Evolutionary conservation across 1,140 invertebrate species (phyloP), one percentile per base, ranked within the genome.

Genomic region (Trachymyrmex septentrionalis): DNA sequence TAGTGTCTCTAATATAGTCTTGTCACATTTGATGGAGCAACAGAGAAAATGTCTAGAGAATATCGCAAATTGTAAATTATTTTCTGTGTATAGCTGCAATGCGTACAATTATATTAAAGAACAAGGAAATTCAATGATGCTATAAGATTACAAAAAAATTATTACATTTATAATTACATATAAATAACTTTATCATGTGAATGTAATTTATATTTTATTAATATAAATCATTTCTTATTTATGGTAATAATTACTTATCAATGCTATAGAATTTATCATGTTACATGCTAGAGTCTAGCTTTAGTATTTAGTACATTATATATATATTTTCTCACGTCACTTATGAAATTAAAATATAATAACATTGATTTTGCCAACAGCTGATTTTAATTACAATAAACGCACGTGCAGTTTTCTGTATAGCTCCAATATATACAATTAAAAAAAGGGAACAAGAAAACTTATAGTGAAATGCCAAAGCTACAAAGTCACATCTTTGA

Each of bases 331-430:
- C 38, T 69, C 38, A n/a, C 44, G 7, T 61, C 34, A 21, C 16
- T 10, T 10, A 61, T 21, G n/a, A 16, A 16, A 19, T 78, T 12
- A 67, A 34, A n/a, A 67, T 53, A 53, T n/a, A 66, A 34, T 80
- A 53, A 34, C 75, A 78, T 67, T 53, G 44, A 80, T 67, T 55
- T 67, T 14, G 44, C 66, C 66, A 55, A 19, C 30, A 19, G 30
- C 57, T 27, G 24, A 14, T 38, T 27, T 44, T 30, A 71, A 57
- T 71, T 44, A 50, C 16, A 71, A n/a, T n/a, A 57, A 71, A 71
- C 50, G 6, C 30, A 30, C 30, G 12, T 7, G 16, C 24, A 7
- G 34, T 55, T 3, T 19, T 55, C 4, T 30, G 7, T 27, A 24
- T 55, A 72, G 24, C 4, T 2, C 0, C 12, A 38, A 24, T 16